Conservation (phyloP, 2,888 invertebrate species). For the Euphydryas editha region DNA sequence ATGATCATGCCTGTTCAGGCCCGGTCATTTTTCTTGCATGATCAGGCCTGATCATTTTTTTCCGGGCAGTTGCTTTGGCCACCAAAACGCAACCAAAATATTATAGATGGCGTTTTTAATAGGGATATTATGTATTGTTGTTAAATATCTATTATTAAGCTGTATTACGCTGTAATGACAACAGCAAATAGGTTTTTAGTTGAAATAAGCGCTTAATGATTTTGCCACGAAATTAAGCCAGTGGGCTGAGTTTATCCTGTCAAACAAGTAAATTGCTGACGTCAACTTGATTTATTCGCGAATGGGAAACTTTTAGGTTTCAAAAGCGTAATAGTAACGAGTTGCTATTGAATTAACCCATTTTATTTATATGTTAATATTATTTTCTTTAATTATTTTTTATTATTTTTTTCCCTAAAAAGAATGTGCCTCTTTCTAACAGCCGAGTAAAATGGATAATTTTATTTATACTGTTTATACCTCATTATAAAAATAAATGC, state of each 20-base stretch:
- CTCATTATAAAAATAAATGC: no score
- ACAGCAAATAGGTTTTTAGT: not conserved
- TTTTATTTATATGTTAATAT: not conserved
- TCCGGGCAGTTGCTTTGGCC: not conserved
- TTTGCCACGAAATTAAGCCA: slow-evolving; percentile 20
- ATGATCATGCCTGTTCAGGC: no score
- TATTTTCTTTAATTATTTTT: not conserved
- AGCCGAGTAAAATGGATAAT: no score
- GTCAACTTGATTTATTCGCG: slow-evolving; percentile 31
- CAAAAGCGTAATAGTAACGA: slow-evolving; percentile 26
- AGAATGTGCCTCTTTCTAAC: not conserved
- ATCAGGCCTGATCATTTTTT: no score
- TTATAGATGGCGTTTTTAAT: not conserved
- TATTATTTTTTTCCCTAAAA: not conserved
- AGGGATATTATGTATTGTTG: not conserved
- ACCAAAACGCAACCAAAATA: no score
- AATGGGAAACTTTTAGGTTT: slow-evolving; percentile 24
- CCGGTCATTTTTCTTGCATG: no score
- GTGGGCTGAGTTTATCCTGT: slow-evolving; percentile 19
- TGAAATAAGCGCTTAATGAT: slow-evolving; percentile 17
- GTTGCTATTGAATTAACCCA: slow-evolving; percentile 15
- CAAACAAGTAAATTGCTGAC: slow-evolving; percentile 33
- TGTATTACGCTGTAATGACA: not conserved
- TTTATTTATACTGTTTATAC: no score
- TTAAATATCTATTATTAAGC: not conserved